phyloP scores from a whole-genome alignment of 2,888 invertebrate species.

The Homarus gammarus region DNA sequence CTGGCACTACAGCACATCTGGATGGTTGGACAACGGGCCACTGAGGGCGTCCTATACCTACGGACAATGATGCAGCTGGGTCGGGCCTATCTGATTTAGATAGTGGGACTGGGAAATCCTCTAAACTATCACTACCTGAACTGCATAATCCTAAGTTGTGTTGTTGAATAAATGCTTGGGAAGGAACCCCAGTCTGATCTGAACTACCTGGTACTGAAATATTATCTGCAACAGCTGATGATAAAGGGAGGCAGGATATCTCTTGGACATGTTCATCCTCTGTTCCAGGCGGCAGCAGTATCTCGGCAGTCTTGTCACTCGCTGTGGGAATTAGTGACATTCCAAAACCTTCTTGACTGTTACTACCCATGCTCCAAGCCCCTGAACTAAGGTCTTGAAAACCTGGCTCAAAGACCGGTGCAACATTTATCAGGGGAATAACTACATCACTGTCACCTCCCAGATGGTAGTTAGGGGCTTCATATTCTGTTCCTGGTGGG shows the following conservation, averaged over 20 bases:
- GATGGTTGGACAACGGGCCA: not conserved
- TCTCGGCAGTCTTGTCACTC: slow-evolving; percentile 4
- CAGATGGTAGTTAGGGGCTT: not conserved
- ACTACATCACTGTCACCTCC: not conserved
- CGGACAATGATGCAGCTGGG: not conserved
- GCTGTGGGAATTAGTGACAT: not conserved
- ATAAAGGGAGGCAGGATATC: not conserved
- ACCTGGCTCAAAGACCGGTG: slow-evolving; percentile 18
- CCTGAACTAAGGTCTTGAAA: slow-evolving; percentile 5
- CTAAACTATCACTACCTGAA: slow-evolving; percentile 13
- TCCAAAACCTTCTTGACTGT: not conserved
- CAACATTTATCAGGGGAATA: not conserved
- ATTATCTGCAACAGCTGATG: not conserved
- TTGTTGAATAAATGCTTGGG: not conserved
- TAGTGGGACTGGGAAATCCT: not conserved
- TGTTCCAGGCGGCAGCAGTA: slow-evolving; percentile 44
- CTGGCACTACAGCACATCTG: not conserved
- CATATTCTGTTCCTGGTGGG: slow-evolving; percentile 18
- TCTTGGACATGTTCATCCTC: slow-evolving; percentile 25
- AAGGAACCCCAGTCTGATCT: not conserved
- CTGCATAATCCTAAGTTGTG: not conserved
- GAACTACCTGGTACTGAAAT: not conserved
- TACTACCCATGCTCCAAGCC: slow-evolving; percentile 7
- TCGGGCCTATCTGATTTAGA: not conserved
- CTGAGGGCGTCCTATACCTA: not conserved